phyloP scores from a whole-genome alignment of 2,888 invertebrate species.

The Xanthia togata region DNA sequence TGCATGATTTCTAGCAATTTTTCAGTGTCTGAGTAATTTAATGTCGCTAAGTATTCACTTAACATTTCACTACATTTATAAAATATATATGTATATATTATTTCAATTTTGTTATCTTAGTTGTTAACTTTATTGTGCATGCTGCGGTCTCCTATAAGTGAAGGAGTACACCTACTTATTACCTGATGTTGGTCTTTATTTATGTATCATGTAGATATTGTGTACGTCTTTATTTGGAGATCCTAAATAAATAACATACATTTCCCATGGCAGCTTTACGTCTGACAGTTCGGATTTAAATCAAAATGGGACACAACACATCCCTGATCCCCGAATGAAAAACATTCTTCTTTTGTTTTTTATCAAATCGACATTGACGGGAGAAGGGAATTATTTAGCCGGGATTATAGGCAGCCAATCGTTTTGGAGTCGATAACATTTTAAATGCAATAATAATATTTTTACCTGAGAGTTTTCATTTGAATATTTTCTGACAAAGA shows the following conservation, averaged over 20 bases:
- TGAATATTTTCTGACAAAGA: background rate
- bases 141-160: background rate
- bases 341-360: conserved; percentile 1
- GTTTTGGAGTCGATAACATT: background rate
- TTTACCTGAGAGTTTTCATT: background rate
- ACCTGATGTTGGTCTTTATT: background rate
- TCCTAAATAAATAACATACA: background rate
- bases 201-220: background rate
- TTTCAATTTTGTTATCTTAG: background rate
- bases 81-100: too few relatives aligned
- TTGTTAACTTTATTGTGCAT: background rate
- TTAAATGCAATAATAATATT: background rate
- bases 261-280: background rate
- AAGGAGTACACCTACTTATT: background rate
- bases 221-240: too few relatives aligned
- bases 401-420: conserved; percentile 17
- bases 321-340: background rate
- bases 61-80: too few relatives aligned
- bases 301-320: conserved; percentile 12
- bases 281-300: conserved; percentile 12
- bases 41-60: too few relatives aligned
- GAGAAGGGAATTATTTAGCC: background rate
- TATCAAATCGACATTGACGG: background rate
- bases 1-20: too few relatives aligned
- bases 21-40: too few relatives aligned